A percentile compares a stretch with the other conserved stretches of the same genome.
Conservation (phyloP, 2,113 vertebrate species). For the Neolamprologus caudopunctatus region DNA sequence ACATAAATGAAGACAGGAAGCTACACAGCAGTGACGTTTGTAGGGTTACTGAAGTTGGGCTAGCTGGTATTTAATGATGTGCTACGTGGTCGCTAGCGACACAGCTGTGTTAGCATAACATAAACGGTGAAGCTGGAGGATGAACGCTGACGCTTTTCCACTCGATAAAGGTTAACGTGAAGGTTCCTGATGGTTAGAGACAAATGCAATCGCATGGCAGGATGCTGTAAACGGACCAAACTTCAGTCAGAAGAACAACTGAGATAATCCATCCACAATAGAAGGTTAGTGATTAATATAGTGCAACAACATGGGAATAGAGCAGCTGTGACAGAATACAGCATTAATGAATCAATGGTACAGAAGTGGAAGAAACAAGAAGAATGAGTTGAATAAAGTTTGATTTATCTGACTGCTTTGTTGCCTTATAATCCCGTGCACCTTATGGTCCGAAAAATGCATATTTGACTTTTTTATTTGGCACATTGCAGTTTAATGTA, state of each 20-base stretch:
- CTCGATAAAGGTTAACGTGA: rapidly evolving
- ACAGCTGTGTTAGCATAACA: too few species aligned
- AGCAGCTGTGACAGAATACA: rapidly evolving
- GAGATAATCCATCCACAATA: too few species aligned
- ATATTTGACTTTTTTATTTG: neutral
- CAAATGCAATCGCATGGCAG: too few species aligned
- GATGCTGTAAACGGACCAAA: too few species aligned
- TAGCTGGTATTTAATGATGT: too few species aligned
- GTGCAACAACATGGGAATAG: neutral
- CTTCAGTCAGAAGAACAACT: too few species aligned
- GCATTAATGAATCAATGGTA: rapidly evolving
- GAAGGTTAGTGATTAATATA: rapidly evolving
- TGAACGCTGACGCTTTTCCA: rapidly evolving
- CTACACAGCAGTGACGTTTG: rapidly evolving
- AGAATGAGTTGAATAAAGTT: neutral
- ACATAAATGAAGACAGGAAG: too few species aligned
- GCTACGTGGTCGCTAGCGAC: too few species aligned
- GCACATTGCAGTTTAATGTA: neutral
- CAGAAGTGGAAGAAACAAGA: rapidly evolving
- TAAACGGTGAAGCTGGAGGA: too few species aligned
- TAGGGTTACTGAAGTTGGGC: too few species aligned
- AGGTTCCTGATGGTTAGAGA: rapidly evolving
- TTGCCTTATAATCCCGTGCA: neutral
- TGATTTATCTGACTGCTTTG: neutral
- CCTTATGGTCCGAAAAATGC: neutral